A percentile compares a stretch with the other conserved stretches of the same genome.
These are phyloP conservation scores for Callipepla californica DNA, from an alignment of 2,113 vertebrate genomes.

Conservation along the genomic window DNA sequence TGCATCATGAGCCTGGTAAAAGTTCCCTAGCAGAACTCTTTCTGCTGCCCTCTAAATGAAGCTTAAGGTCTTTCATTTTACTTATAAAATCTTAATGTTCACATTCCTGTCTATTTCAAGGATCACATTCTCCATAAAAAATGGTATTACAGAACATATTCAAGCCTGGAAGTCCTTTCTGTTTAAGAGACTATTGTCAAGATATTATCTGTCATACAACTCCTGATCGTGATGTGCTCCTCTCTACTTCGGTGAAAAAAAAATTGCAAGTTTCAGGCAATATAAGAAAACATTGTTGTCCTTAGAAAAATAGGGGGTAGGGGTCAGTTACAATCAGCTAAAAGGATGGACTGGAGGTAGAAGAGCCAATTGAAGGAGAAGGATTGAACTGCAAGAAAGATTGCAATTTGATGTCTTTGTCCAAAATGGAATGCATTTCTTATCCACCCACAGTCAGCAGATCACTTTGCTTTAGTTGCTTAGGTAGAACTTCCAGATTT, in stretches of 20 bases:
- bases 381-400: background rate
- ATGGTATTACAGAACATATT: background rate
- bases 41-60: background rate
- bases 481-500: background rate
- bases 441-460: background rate
- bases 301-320: background rate
- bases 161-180: conserved; percentile 15
- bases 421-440: background rate
- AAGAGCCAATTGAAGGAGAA: background rate
- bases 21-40: background rate
- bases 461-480: background rate
- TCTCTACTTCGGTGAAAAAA: background rate
- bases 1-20: background rate
- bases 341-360: background rate
- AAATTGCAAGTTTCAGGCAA: background rate
- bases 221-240: background rate
- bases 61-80: conserved; percentile 5
- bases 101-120: background rate
- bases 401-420: background rate
- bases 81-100: background rate
- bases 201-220: background rate
- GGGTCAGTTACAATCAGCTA: background rate
- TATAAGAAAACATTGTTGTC: background rate
- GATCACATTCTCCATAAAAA: conserved; percentile 4
- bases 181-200: background rate